These are phyloP conservation scores for Probosciger aterrimus DNA, from an alignment of 2,113 vertebrate genomes.

Conservation along the genomic window DNA sequence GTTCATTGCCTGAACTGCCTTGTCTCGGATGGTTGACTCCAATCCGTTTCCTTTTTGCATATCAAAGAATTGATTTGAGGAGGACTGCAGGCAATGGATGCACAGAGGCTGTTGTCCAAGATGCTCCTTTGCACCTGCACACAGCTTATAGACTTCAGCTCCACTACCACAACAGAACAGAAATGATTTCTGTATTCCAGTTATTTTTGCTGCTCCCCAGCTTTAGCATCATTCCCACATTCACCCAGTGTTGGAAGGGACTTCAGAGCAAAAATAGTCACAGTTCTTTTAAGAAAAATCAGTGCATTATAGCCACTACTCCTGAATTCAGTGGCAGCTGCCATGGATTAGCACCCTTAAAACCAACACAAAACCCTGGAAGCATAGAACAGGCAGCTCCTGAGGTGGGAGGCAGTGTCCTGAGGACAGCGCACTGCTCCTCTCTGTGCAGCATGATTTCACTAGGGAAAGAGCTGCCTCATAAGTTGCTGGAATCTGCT, in stretches of 20 bases:
- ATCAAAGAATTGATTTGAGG: not conserved
- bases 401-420: not conserved
- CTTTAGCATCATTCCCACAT: not conserved
- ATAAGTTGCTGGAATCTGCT: not conserved
- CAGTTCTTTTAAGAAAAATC: not conserved
- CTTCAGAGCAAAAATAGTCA: not conserved
- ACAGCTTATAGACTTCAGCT: not conserved
- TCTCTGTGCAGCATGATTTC: not conserved
- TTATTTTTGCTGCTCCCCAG: not conserved
- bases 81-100: not conserved
- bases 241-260: not conserved
- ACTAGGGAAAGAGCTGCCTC: not conserved
- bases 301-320: not conserved
- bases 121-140: not conserved
- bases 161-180: not conserved
- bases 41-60: not conserved
- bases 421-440: rapidly evolving
- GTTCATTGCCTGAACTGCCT: not conserved
- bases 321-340: not conserved
- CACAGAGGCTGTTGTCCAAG: not conserved
- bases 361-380: rapidly evolving
- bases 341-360: not conserved
- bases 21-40: not conserved
- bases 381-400: not conserved
- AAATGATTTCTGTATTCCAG: not conserved